These are phyloP conservation scores for Tolypeutes matacus DNA, from an alignment of 2,797 vertebrate genomes.

Conservation along the genomic window DNA sequence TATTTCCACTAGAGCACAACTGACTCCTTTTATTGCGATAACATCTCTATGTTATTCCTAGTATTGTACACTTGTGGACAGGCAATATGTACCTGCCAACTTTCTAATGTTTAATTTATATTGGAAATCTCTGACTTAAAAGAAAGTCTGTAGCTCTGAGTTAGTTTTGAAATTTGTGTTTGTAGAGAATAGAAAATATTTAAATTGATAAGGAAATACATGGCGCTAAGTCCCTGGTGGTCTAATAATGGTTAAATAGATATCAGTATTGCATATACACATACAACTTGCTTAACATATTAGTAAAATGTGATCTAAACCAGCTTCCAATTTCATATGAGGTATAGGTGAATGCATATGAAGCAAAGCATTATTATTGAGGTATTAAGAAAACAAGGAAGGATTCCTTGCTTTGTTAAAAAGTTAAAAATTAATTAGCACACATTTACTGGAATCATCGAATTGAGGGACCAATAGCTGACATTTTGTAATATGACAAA, in stretches of 20 bases:
- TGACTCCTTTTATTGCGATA: background rate
- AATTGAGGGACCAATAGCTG: constrained; percentile 12
- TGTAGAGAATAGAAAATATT: constrained; percentile 33
- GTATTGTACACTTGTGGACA: background rate
- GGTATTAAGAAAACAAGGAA: background rate
- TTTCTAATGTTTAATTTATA: constrained; percentile 54
- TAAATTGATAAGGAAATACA: constrained; percentile 54
- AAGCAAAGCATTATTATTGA: constrained; percentile 25
- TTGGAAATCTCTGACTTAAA: constrained; percentile 47
- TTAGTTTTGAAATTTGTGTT: constrained; percentile 61
- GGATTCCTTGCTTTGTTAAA: constrained; percentile 52
- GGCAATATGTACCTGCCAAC: background rate
- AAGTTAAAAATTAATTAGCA: constrained; percentile 41
- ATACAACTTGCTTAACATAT: constrained; percentile 41
- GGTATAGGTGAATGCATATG: background rate
- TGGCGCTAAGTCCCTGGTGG: background rate
- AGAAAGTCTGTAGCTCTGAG: constrained; percentile 29
- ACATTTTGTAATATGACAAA: background rate
- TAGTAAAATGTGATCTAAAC: constrained; percentile 50
- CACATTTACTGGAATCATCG: background rate
- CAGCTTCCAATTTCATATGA: background rate
- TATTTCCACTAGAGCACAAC: background rate
- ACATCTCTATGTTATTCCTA: background rate
- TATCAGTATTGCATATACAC: background rate
- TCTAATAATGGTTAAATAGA: background rate